These are phyloP conservation scores for Ridgeia piscesae DNA, from an alignment of 1,140 invertebrate genomes.

Conservation along the genomic window DNA sequence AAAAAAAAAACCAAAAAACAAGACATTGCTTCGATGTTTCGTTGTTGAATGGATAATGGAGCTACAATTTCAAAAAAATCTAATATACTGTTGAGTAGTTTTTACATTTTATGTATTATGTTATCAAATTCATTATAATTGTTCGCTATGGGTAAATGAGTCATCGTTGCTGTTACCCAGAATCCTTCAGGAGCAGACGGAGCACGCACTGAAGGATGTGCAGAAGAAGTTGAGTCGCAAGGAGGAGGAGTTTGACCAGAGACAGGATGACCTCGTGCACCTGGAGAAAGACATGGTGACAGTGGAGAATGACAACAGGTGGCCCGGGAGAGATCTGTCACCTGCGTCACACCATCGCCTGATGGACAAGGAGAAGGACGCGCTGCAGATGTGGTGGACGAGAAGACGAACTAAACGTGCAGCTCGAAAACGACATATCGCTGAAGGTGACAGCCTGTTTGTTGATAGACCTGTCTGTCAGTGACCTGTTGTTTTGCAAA, in stretches of 20 bases:
- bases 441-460: not conserved
- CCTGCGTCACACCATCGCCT: constrained; percentile 44
- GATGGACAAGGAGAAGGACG: constrained; percentile 56
- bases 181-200: constrained; percentile 52
- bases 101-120: too few species aligned
- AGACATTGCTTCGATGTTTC: too few species aligned
- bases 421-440: constrained; percentile 15
- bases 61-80: too few species aligned
- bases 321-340: constrained; percentile 46
- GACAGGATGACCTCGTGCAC: constrained; percentile 38
- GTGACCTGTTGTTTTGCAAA: too few species aligned
- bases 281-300: constrained; percentile 49
- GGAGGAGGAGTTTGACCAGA: constrained; percentile 45
- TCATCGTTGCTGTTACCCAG: constrained; percentile 29
- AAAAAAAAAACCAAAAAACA: too few species aligned
- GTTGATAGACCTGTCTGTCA: not conserved
- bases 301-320: constrained; percentile 12
- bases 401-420: constrained; percentile 52
- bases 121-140: too few species aligned
- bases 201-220: constrained; percentile 48
- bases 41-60: too few species aligned
- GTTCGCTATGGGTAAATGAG: too few species aligned
- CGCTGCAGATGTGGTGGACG: constrained; percentile 53
- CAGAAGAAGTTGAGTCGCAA: constrained; percentile 42
- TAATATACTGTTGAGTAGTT: too few species aligned